Evolutionary conservation across 2,113 vertebrate species (phyloP), one percentile per base, ranked within the genome.

Genomic region (Rhipidura dahli): DNA sequence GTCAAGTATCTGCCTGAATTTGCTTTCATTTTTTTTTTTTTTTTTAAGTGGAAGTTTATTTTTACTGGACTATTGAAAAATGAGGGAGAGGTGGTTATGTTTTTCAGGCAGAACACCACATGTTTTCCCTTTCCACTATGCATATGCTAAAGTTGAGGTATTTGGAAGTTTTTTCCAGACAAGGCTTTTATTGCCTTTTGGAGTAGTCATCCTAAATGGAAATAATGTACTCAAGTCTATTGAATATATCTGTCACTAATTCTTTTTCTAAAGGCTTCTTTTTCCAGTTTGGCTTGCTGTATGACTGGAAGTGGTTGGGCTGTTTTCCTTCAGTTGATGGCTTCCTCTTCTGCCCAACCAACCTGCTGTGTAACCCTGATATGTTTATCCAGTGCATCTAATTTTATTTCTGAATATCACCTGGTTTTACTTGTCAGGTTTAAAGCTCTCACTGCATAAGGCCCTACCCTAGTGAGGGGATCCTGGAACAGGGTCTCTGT

Each of bases 121-220:
- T 90, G 77, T 65, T 89, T 89, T 83, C 45, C 64, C 13, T 61
- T 72, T 89, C 20, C 71, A 14, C 17, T 60, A 39, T 50, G 35
- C 71, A 81, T 75, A 75, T 84, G 57, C 59, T 90, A 4, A 82
- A 94, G 47, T 66, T 84, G 70, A 87, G 78, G 27, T 79, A 44
- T 51, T 89, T 94, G 72, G 45, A 83, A 86, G 64, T 4, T 53
- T 91, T 92, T 89, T 84, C n/a, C 61, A 85, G 92, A 50, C 75
- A 88, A 70, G 60, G 49, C n/a, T 78, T 95, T 87, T 91, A 75
- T 53, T 87, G 40, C 65, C 63, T 91, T 77, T 80, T 93, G 90
- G 83, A 92, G 39, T 24, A 68, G 69, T 77, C 70, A 42, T 61
- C 54, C 33, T 85, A 47, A 42, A 90, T 85, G 90, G 88, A 93